Evolutionary conservation across 2,113 vertebrate genomes (phyloP).

Genomic region (Cryptomyrus ogoouensis): DNA sequence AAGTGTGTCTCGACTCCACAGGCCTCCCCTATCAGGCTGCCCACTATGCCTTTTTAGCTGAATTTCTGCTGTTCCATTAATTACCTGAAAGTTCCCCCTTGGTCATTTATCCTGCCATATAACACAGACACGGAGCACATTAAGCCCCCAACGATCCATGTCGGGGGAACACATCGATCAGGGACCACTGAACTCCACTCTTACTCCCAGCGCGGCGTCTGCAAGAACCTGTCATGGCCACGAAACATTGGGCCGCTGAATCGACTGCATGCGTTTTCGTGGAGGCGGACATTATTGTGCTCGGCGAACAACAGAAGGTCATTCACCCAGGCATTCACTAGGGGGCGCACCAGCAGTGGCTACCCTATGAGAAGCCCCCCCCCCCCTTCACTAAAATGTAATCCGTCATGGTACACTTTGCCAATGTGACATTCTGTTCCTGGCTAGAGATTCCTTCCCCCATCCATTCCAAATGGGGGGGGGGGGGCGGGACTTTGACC

Average conservation of each 20-base stretch:
- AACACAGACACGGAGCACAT: neutral
- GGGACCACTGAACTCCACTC: neutral
- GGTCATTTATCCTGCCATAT: neutral
- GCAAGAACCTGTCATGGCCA: neutral
- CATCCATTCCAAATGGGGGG: slow-evolving; percentile 51
- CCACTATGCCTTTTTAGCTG: neutral
- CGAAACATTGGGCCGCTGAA: neutral
- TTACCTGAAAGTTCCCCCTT: neutral
- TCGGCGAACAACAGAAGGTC: neutral
- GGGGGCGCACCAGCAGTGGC: slow-evolving; percentile 15
- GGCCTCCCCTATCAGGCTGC: neutral
- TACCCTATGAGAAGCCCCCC: neutral
- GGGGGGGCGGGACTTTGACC: slow-evolving; percentile 54
- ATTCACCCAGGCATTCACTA: neutral
- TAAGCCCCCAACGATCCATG: neutral
- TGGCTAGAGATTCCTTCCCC: slow-evolving; percentile 54
- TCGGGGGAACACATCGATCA: neutral
- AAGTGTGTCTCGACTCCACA: neutral
- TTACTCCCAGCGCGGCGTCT: neutral
- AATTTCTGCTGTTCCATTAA: neutral
- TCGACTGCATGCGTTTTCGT: neutral
- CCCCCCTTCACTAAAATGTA: slow-evolving; percentile 45
- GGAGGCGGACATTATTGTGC: neutral
- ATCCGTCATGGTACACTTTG: slow-evolving; percentile 38
- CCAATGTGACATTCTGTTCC: slow-evolving; percentile 61